phyloP scores from a whole-genome alignment of 2,888 invertebrate species.

The Dolichomitus sp. region DNA sequence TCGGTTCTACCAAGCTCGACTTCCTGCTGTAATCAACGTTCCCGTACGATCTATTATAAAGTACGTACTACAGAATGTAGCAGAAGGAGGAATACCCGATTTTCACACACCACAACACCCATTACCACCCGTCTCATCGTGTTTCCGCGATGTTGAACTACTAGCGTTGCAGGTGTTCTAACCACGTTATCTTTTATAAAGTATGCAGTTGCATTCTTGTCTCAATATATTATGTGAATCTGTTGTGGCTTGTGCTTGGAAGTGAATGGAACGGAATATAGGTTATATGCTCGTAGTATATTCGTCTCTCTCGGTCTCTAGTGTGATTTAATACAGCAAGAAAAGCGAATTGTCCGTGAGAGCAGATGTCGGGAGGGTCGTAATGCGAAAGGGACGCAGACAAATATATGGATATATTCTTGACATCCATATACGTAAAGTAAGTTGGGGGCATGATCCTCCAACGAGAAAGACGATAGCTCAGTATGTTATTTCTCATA shows the following conservation, averaged over 20 bases:
- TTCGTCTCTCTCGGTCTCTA: background rate
- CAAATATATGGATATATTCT: slow-evolving; percentile 1
- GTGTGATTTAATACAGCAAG: background rate
- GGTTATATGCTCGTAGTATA: background rate
- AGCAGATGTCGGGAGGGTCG: slow-evolving; percentile 2
- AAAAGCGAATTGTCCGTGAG: slow-evolving; percentile 3
- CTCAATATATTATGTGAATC: background rate
- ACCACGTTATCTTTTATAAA: background rate
- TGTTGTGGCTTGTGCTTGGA: background rate
- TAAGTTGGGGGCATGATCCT: background rate
- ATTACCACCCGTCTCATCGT: background rate
- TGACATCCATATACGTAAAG: background rate
- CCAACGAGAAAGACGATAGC: background rate
- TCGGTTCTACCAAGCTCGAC: slow-evolving; percentile 3
- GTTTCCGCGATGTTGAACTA: background rate
- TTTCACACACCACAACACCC: slow-evolving; percentile 7
- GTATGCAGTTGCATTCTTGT: slow-evolving; percentile 12
- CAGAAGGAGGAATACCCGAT: background rate
- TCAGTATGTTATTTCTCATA: background rate
- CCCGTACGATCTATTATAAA: slow-evolving; percentile 10
- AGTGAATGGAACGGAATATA: background rate
- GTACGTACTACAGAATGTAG: background rate
- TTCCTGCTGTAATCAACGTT: slow-evolving; percentile 29
- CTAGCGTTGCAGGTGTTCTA: background rate
- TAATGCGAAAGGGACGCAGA: background rate